Evolutionary conservation across 2,888 invertebrate genomes (phyloP), one percentile per base, ranked within the genome.

Genomic region (Octodonta nipae): DNA sequence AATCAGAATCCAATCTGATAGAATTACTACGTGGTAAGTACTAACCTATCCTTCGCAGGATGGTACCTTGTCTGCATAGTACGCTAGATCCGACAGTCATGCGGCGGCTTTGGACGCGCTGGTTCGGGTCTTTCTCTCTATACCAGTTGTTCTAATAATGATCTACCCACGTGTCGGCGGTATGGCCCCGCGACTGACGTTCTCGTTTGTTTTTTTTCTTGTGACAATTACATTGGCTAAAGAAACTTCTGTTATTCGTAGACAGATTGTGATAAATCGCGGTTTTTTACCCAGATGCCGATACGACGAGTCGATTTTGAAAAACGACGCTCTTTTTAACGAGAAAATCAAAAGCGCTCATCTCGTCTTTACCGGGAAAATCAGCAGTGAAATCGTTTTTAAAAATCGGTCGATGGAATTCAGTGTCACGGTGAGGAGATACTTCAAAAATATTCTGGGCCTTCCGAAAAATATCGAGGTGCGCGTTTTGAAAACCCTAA

Each of bases 291-390:
- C 60, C 28, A 52, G 55, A 35, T 61, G 61, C 45, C 56, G 51
- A 40, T 58, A 46, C 42, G 58, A 61, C 42, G 56, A 58, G 33
- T 49, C 52, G 17, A 44, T 57, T 28, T 51, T 60, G 26, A 52
- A 48, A 39, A 51, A 50, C 41, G 52, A 58, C 34, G 49, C 50
- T 20, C 46, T 46, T 29, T 50, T 61, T 20, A 37, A 40, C 13
- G 46, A 47, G 28, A 47, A 46, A 38, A 54, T 60, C 15, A 40
- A 41, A 8, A 40, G 43, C 14, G 45, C 61, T 2, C 51, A 56
- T 37, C 54, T 52, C 32, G 56, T 60, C 29, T 61, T 61, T 41
- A 59, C 61, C 31, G 61, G 60, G 11, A 61, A 58, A 47, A 58
- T 61, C 36, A 54, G 55, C 41, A 55, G 59, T 34, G 35, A 35